These are phyloP conservation scores for Sparidentex hasta DNA, from an alignment of 2,797 vertebrate species.

Conservation along the genomic window DNA sequence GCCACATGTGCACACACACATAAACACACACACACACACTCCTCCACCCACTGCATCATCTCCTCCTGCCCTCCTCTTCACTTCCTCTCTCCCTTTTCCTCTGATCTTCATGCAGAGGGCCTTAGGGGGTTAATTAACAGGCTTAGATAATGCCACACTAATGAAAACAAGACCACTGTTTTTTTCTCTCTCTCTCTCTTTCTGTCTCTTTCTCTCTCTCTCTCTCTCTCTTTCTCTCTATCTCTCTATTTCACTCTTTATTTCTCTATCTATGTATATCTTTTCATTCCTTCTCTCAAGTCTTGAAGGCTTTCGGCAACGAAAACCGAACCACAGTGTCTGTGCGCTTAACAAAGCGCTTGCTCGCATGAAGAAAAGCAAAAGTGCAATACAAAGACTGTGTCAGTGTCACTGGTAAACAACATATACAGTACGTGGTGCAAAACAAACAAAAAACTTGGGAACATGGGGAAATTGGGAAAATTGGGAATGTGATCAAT, in stretches of 20 bases:
- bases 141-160: conserved; percentile 86
- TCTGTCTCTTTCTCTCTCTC: conserved; percentile 43
- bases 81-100: conserved; percentile 59
- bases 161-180: conserved; percentile 83
- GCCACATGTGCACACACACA: conserved; percentile 51
- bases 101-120: conserved; percentile 82
- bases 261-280: conserved; percentile 10
- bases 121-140: conserved; percentile 88
- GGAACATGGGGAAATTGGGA: no score
- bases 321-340: conserved; percentile 7
- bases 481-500: no score
- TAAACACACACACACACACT: conserved; percentile 47
- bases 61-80: conserved; percentile 72
- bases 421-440: background rate
- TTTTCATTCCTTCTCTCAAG: background rate
- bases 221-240: background rate
- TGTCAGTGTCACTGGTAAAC: background rate
- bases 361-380: background rate
- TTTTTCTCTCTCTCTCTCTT: conserved; percentile 45
- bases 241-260: background rate
- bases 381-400: background rate
- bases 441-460: background rate
- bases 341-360: conserved; percentile 16
- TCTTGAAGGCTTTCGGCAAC: conserved; percentile 8
- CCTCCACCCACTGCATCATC: conserved; percentile 47